phyloP scores from a whole-genome alignment of 2,113 vertebrate genomes.

The Microcebus lehilahytsara region DNA sequence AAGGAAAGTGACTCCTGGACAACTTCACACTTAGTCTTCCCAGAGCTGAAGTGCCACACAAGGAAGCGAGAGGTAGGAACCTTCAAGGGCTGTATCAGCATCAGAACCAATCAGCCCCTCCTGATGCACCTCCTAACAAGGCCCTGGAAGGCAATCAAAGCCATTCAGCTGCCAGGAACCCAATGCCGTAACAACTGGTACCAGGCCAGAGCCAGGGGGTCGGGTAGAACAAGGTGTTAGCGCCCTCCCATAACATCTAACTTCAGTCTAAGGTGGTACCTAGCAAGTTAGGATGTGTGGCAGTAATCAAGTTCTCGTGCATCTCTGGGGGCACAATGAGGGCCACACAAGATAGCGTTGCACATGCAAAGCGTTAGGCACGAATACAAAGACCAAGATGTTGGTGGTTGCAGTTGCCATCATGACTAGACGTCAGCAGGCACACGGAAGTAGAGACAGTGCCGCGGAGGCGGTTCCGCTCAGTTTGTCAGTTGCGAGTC shows the following conservation, averaged over 20 bases:
- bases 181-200: too few relatives aligned
- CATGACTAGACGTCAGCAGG: neutral
- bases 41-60: neutral
- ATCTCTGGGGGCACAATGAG: neutral
- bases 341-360: too few relatives aligned
- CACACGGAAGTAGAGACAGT: neutral
- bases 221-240: neutral
- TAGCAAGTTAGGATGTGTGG: neutral
- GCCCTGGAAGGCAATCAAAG: neutral
- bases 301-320: neutral
- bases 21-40: neutral
- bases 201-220: neutral
- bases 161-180: neutral
- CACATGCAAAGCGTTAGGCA: rapidly evolving
- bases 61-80: neutral
- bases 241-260: too few relatives aligned
- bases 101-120: neutral
- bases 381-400: neutral
- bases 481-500: neutral
- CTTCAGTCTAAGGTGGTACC: neutral
- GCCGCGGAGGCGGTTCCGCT: neutral
- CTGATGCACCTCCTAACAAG: neutral
- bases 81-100: neutral
- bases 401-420: neutral
- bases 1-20: neutral